Conservation (phyloP, 2,113 vertebrate species). For the Neoarius graeffei region DNA sequence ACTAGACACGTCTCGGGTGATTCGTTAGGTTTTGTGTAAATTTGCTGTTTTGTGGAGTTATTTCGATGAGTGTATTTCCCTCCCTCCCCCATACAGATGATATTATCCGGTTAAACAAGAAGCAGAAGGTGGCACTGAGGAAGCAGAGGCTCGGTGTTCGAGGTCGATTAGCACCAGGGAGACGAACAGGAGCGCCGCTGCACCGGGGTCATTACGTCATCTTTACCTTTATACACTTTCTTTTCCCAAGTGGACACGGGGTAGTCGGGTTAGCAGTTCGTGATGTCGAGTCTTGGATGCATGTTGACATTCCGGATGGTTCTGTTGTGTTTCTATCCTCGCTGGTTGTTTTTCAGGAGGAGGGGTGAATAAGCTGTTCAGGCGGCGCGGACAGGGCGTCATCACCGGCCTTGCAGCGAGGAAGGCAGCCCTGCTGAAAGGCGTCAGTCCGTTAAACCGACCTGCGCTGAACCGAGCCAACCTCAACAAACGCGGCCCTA, state of each 20-base stretch:
- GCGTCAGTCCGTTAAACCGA: conserved; percentile 82
- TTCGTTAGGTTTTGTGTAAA: not conserved
- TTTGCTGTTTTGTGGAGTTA: not conserved
- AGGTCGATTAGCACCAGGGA: conserved; percentile 75
- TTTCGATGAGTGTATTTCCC: not conserved
- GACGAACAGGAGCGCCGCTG: conserved; percentile 69
- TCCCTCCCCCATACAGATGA: conserved; percentile 76
- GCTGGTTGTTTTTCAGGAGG: conserved; percentile 62
- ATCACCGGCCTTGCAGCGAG: conserved; percentile 87
- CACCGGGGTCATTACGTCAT: conserved; percentile 73
- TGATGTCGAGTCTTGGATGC: not conserved
- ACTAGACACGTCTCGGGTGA: not conserved
- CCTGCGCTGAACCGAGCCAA: conserved; percentile 43
- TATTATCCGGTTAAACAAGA: conserved; percentile 92
- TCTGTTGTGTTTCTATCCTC: not conserved
- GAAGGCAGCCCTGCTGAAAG: conserved; percentile 77
- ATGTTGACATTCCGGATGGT: too few species aligned
- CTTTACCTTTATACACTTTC: not conserved
- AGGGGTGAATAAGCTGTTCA: conserved; percentile 71
- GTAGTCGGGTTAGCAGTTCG: too few species aligned
- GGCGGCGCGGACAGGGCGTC: conserved; percentile 82
- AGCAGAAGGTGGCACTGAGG: conserved; percentile 70
- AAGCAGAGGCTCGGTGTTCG: conserved; percentile 69
- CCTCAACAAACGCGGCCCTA: not conserved
- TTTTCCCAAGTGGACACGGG: not conserved